phyloP scores from a whole-genome alignment of 2,888 invertebrate genomes.

The Atrina japonica region DNA sequence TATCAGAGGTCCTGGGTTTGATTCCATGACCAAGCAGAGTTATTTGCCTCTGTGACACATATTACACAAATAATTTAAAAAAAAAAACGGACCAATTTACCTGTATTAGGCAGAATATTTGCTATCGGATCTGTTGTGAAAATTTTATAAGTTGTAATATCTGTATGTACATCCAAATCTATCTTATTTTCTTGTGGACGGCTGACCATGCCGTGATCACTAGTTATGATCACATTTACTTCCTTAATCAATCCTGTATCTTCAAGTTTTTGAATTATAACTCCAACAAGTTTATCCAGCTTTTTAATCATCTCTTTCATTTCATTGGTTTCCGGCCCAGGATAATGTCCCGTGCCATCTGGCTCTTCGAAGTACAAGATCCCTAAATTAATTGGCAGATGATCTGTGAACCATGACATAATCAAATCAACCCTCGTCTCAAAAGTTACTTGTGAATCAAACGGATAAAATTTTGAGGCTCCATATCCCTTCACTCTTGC shows the following conservation, averaged over 20 bases:
- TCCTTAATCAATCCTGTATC: conserved; percentile 82
- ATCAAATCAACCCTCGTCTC: conserved; percentile 67
- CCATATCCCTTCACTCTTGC: conserved; percentile 77
- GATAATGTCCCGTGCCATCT: conserved; percentile 85
- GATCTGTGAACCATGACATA: conserved; percentile 73
- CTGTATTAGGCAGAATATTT: conserved; percentile 84
- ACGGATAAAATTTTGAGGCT: conserved; percentile 59
- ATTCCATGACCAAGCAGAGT: too few species aligned
- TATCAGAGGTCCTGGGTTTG: too few species aligned
- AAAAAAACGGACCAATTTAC: too few species aligned
- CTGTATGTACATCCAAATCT: conserved; percentile 64
- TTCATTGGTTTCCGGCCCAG: conserved; percentile 81
- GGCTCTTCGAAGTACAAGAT: conserved; percentile 88
- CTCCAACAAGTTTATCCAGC: conserved; percentile 80
- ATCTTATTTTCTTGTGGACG: conserved; percentile 78
- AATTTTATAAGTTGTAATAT: conserved; percentile 59
- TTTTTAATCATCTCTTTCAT: conserved; percentile 83
- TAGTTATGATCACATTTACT: conserved; percentile 86
- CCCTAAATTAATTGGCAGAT: conserved; percentile 86
- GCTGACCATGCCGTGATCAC: conserved; percentile 88
- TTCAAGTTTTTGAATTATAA: conserved; percentile 83
- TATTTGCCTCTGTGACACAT: too few species aligned
- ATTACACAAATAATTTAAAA: too few species aligned
- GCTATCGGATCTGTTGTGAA: conserved; percentile 83
- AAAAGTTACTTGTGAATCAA: conserved; percentile 65